A percentile compares a stretch with the other conserved stretches of the same genome.
These are phyloP conservation scores for Procavia capensis DNA, from an alignment of 2,113 vertebrate genomes.

Conservation along the genomic window DNA sequence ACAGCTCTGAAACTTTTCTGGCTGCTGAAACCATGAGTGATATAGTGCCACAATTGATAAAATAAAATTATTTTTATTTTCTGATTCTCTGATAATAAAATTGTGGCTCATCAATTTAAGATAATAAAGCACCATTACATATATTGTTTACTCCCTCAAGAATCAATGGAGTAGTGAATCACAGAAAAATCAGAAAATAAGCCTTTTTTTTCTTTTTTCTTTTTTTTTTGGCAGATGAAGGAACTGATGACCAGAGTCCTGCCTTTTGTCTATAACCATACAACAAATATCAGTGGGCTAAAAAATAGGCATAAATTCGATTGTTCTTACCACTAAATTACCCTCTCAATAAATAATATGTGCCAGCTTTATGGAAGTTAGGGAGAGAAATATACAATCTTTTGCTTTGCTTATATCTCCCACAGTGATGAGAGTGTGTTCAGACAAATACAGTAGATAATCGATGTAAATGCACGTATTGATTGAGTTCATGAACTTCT, in stretches of 20 bases:
- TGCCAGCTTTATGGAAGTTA: background rate
- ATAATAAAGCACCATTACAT: background rate
- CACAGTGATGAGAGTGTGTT: background rate
- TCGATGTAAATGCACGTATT: slow-evolving; percentile 8
- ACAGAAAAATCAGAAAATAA: background rate
- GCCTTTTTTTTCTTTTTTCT: background rate
- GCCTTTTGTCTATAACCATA: background rate
- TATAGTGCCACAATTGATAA: background rate
- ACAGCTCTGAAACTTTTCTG: background rate
- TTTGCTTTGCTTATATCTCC: background rate
- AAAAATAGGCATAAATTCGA: background rate
- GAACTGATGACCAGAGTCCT: background rate
- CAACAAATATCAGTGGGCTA: background rate
- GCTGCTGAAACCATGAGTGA: background rate
- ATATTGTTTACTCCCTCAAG: background rate
- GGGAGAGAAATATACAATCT: background rate
- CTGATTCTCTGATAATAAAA: background rate
- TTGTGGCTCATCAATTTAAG: background rate
- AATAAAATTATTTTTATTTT: background rate
- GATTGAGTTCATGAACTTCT: slow-evolving; percentile 14
- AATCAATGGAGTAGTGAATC: background rate
- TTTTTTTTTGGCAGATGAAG: background rate
- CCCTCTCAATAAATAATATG: background rate
- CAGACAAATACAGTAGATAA: slow-evolving; percentile 13
- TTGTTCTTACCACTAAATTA: background rate